Evolutionary conservation across 1,140 invertebrate genomes (phyloP), one percentile per base, ranked within the genome.

Genomic region (Atta cephalotes): DNA sequence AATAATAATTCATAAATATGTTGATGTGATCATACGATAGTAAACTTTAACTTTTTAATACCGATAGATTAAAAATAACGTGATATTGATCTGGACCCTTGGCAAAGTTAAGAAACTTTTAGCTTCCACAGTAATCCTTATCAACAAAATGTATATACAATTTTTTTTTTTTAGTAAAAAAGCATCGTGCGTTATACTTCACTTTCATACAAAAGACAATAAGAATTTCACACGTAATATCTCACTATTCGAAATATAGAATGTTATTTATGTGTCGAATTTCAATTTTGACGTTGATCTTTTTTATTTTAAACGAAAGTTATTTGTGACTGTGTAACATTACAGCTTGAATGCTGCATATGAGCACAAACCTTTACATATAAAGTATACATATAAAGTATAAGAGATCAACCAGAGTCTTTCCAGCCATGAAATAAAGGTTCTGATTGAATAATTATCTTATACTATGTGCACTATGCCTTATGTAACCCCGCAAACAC

Each of bases 81-180:
- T 35, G 6, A 49, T n/a, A 49, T 79, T 45, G 45, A 79, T 12
- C 25, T 66, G 18, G 25, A 79, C 10, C 12, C 3, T 39, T n/a
- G 16, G 3, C 25, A 58, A 49, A 31, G 14, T 10, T 35, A 79
- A 45, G 28, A 68, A 7, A 66, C 21, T 7, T 79, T 68, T 68
- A 66, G 18, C 39, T 65, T 49, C 25, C 16, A 79, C 62, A 68
- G 25, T 65, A 68, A 79, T n/a, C 25, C 12, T n/a, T n/a, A 25
- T 65, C 39, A 76, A 39, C 72, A 78, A 35, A 78, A 28, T 78
- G 76, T 78, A 78, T 39, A 78, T 78, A 76, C 35, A 62, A 35
- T 7, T 63, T 77, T 16, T 35, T 28, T 28, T 31, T 77, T 16
- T 14, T 78, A 28, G 12, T 62, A 45, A 39, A 65, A 78, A 3